phyloP scores from a whole-genome alignment of 2,797 vertebrate species.

The Pyrocephalus nanus region DNA sequence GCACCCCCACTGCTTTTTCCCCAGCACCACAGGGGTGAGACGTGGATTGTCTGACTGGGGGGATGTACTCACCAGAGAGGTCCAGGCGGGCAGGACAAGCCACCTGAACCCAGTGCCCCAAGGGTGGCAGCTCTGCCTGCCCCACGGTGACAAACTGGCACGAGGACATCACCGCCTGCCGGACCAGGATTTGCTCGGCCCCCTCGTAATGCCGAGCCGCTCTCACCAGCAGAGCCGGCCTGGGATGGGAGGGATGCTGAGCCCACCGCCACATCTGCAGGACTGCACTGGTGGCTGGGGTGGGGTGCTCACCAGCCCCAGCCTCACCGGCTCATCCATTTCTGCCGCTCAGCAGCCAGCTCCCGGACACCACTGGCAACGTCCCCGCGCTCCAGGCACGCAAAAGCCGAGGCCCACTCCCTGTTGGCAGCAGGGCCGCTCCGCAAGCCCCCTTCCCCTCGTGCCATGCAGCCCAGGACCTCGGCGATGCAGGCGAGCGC shows the following conservation, averaged over 20 bases:
- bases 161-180: slow-evolving; percentile 89
- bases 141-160: slow-evolving; percentile 80
- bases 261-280: accelerated
- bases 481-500: slow-evolving; percentile 90
- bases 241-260: slow-evolving; percentile 25
- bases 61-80: slow-evolving; percentile 82
- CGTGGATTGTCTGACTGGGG: accelerated
- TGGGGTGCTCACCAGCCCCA: background rate
- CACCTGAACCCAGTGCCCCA: slow-evolving; percentile 86
- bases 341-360: slow-evolving; percentile 80
- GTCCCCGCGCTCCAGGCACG: slow-evolving; percentile 80
- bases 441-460: slow-evolving; percentile 85
- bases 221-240: slow-evolving; percentile 88
- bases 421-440: slow-evolving; percentile 92
- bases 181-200: slow-evolving; percentile 89
- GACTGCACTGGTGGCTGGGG: accelerated
- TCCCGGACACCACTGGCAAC: slow-evolving; percentile 77
- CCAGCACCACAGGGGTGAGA: background rate
- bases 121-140: slow-evolving; percentile 70
- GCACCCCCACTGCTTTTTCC: background rate
- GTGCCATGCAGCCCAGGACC: slow-evolving; percentile 88
- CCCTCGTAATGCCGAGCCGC: slow-evolving; percentile 94
- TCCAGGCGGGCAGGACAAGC: slow-evolving; percentile 90
- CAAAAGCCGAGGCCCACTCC: slow-evolving; percentile 85
- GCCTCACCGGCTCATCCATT: slow-evolving; percentile 88